phyloP scores from a whole-genome alignment of 2,888 invertebrate genomes.

The Helicoverpa assulta region DNA sequence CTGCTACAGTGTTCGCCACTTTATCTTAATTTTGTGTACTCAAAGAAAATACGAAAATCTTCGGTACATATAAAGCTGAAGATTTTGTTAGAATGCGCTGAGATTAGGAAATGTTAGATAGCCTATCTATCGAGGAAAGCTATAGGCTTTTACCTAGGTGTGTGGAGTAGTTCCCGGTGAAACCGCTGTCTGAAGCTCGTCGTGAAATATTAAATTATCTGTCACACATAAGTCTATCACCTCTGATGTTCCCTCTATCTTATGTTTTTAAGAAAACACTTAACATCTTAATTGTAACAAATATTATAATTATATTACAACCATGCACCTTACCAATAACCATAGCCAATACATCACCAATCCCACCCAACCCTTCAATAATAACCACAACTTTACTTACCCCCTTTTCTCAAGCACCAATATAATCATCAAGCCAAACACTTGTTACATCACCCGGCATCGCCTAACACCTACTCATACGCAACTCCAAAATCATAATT shows the following conservation, averaged over 20 bases:
- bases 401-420: conserved; percentile 4
- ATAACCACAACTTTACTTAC: neutral
- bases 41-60: too few relatives aligned
- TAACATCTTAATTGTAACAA: neutral
- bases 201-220: too few relatives aligned
- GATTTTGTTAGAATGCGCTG: too few relatives aligned
- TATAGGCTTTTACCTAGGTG: too few relatives aligned
- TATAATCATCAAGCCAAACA: conserved; percentile 34
- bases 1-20: neutral
- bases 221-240: too few relatives aligned
- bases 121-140: too few relatives aligned
- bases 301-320: neutral
- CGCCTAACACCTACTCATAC: conserved; percentile 15
- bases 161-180: too few relatives aligned
- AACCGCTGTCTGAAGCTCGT: too few relatives aligned
- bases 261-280: neutral
- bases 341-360: neutral
- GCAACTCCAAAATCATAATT: conserved; percentile 43
- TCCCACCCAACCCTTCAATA: neutral
- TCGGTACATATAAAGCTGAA: too few relatives aligned
- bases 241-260: too few relatives aligned
- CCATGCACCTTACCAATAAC: neutral
- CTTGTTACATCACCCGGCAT: conserved; percentile 5
- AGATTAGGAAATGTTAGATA: too few relatives aligned
- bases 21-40: neutral